Conservation (phyloP, 2,797 vertebrate species). For the Pipistrellus kuhlii region DNA sequence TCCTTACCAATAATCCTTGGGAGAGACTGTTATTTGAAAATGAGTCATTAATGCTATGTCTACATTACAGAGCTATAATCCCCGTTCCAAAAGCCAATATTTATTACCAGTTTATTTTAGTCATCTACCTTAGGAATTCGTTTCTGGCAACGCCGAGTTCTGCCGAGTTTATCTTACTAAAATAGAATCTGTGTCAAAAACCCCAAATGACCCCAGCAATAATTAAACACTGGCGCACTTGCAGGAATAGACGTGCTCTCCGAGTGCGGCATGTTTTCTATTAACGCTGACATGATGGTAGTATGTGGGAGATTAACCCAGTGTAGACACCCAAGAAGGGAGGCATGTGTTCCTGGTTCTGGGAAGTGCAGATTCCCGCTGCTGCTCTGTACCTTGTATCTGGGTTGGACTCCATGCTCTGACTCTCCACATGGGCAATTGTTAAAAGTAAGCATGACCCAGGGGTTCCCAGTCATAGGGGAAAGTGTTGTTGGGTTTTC, state of each 20-base stretch:
- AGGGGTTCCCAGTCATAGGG: not conserved
- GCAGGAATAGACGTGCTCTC: slow-evolving; percentile 30
- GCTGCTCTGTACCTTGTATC: not conserved
- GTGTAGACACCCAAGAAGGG: rapidly evolving
- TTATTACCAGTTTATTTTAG: slow-evolving; percentile 82
- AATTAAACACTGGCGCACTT: slow-evolving; percentile 67
- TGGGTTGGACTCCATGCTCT: not conserved
- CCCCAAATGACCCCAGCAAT: slow-evolving; percentile 78
- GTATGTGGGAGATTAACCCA: not conserved
- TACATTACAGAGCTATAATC: slow-evolving; percentile 74
- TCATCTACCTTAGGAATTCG: slow-evolving; percentile 84
- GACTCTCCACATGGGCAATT: no score
- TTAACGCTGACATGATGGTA: not conserved
- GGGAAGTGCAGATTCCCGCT: not conserved
- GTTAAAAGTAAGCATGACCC: not conserved
- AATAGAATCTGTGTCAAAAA: slow-evolving; percentile 84
- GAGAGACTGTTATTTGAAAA: slow-evolving; percentile 68
- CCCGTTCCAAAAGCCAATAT: slow-evolving; percentile 77
- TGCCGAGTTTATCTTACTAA: slow-evolving; percentile 79
- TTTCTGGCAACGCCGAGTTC: slow-evolving; percentile 67
- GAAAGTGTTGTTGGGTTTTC: not conserved
- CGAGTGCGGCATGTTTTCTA: not conserved
- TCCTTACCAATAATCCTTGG: slow-evolving; percentile 29
- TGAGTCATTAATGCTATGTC: slow-evolving; percentile 76
- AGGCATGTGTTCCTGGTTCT: not conserved